Base-by-base conservation (phyloP, 2,113 vertebrate species). In the Elachura formosa region DNA sequence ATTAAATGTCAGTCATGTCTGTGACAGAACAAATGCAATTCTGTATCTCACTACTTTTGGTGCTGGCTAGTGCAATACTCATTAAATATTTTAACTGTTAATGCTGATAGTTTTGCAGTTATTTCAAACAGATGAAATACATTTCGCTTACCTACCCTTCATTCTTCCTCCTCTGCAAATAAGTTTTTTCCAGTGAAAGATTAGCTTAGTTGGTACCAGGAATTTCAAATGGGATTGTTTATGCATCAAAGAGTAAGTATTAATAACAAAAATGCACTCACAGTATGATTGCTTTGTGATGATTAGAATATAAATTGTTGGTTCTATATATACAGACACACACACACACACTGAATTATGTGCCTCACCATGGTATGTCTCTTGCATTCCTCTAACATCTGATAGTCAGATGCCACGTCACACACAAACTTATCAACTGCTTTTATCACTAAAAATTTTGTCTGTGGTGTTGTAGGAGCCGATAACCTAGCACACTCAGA, bases 1-100 rank as follows among this genome's bases (percentile, higher is more conserved):
- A 98, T 98, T 98, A 98, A 98, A 98, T 98, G 98, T 97, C 98
- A 98, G 97, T 98, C 98, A 98, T 95, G 88, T 67, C 94, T 43
- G 15, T 97, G 98, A 98, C 95, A 97, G 97, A 98, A 95, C 96
- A 96, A 97, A 98, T 97, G 94, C 96, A 95, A 95, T 97, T 97
- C 96, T 94, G 90, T 96, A 97, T 97, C 97, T 97, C 95, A 97
- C 96, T 97, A 94, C 97, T 97, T 97, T 96, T 97, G 91, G 92
- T 67, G 61, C 97, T 96, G 97, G 96, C 97, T 97, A 90, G 40
- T 80, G 88, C 90, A 79, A 96, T 89, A 96, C 79, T 98, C 97
- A 98, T 98, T 98, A 98, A 98, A 96, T 88, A 87, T 71, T 96
- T 97, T 97, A 89, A 54, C 94, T 1, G 4, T 94, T 97, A 97